Percentiles rank a stretch among this genome's conserved stretches.
Conservation (phyloP, 1,140 invertebrate species). For the Chelonus insularis region DNA sequence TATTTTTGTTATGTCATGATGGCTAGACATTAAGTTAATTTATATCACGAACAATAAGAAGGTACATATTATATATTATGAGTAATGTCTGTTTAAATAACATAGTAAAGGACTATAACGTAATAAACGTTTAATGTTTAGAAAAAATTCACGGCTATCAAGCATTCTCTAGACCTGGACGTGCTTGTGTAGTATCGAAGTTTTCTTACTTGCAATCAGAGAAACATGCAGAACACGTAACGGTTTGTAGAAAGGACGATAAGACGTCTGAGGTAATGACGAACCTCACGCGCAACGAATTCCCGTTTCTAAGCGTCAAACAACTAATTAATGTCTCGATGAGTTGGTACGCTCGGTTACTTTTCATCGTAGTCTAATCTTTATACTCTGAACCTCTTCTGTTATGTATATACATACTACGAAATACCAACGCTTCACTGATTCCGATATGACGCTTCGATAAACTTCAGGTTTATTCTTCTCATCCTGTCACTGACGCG, state of each 20-base stretch:
- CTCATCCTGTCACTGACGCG: background rate
- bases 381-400: background rate
- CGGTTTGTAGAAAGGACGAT: conserved; percentile 24
- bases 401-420: background rate
- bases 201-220: conserved; percentile 30
- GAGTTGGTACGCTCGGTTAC: conserved; percentile 5
- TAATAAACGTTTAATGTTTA: too few relatives aligned
- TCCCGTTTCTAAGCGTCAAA: conserved; percentile 31
- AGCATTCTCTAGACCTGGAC: background rate
- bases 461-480: background rate
- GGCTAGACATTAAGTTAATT: too few relatives aligned
- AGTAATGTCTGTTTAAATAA: too few relatives aligned
- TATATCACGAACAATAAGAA: too few relatives aligned
- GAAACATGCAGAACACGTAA: conserved; percentile 31
- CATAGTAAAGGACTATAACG: too few relatives aligned
- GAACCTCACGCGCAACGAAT: conserved; percentile 18
- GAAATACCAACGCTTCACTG: background rate
- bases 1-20: too few relatives aligned
- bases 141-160: too few relatives aligned
- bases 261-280: conserved; percentile 18
- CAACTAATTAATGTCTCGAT: conserved; percentile 28
- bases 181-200: background rate
- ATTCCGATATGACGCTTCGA: background rate
- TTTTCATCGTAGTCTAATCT: background rate
- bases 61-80: too few relatives aligned